Base-by-base conservation (phyloP, 2,888 invertebrate species). In the Trichacis sp. region DNA sequence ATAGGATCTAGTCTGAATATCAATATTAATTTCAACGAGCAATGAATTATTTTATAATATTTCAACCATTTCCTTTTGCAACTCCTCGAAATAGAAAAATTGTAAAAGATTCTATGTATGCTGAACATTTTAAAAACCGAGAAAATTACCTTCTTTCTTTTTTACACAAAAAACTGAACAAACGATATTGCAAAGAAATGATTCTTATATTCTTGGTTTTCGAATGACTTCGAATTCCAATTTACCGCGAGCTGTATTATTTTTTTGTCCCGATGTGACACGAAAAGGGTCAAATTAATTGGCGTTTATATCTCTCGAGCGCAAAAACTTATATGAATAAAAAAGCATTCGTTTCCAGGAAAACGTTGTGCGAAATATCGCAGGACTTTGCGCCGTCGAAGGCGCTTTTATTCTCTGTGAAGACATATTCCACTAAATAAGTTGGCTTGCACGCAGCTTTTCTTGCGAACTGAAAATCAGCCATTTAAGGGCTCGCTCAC, bases 401-500 rank as follows among this genome's bases (percentile, higher is more conserved):
- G 1, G n/a, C n/a, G n/a, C 18, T n/a, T n/a, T 45, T 19, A 19
- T 45, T 30, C 46, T n/a, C n/a, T n/a, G n/a, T n/a, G n/a, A n/a
- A n/a, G 46, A 14, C 54, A 42, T 24, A 33, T 30, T 29, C 36
- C 29, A 49, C 20, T 12, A 20, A 5, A 43, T 48, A 57, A 17
- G 33, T 45, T 36, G 29, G 53, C n/a, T n/a, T n/a, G n/a, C n/a
- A n/a, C n/a, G n/a, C n/a, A n/a, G n/a, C n/a, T n/a, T 57, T 64
- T 51, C 36, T 56, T 49, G 49, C 49, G 65, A 64, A 74, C 71
- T 66, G 72, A 71, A 76, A 80, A 80, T 76, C 74, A 72, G 74
- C 76, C 77, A 76, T 81, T 81, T 81, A 76, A 77, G 75, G 74
- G 77, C 71, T 74, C 56, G 63, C 78, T 77, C 80, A 79, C 79